Evolutionary conservation across 2,888 invertebrate species (phyloP).

Genomic region (Pristionchus fissidentatus): DNA sequence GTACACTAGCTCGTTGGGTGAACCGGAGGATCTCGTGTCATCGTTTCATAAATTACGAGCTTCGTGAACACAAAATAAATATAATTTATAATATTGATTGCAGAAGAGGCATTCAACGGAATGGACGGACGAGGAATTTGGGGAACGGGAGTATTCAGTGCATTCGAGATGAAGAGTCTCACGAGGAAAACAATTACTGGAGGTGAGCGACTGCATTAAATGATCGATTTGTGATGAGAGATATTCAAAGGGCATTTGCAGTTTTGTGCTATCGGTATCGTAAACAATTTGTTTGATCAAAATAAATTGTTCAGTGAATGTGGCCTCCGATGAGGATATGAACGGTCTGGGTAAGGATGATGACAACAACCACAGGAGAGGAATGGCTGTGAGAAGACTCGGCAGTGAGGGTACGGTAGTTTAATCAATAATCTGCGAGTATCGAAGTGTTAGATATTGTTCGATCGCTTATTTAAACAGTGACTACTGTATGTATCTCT

Average conservation of each 20-base stretch:
- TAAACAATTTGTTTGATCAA: neutral
- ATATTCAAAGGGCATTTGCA: no score
- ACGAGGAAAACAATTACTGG: slow-evolving; percentile 85
- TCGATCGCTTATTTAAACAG: neutral
- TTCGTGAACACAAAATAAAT: no score
- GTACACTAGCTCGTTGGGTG: no score
- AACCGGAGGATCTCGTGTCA: no score
- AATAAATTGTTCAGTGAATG: neutral
- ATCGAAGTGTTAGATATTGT: neutral
- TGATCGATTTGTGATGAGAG: no score
- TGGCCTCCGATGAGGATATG: neutral
- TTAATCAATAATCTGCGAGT: neutral
- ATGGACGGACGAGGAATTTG: slow-evolving; percentile 90
- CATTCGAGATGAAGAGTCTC: slow-evolving; percentile 98
- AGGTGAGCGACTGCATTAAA: neutral
- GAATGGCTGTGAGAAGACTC: neutral
- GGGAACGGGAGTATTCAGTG: slow-evolving; percentile 99
- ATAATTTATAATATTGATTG: neutral
- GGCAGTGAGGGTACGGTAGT: neutral
- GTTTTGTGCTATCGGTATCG: neutral
- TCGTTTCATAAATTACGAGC: no score
- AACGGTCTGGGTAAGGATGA: neutral
- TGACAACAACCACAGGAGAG: neutral
- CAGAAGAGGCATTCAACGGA: slow-evolving; percentile 29
- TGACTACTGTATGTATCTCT: neutral